A percentile compares a stretch with the other conserved stretches of the same genome.
Evolutionary conservation across 2,113 vertebrate genomes (phyloP).

Genomic region (Xenus cinereus): DNA sequence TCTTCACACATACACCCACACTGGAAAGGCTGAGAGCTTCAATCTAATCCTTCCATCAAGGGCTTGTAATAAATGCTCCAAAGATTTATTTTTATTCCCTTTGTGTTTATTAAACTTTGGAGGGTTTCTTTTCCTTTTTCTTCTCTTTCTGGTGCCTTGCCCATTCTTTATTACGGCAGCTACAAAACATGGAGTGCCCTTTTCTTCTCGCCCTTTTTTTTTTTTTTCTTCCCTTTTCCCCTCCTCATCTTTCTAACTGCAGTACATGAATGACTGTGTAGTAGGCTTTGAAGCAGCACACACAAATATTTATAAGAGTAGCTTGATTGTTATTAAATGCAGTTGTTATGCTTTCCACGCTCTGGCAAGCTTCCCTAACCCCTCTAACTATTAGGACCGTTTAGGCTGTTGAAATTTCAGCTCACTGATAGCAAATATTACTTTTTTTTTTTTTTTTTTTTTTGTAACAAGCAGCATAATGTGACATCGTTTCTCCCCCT

Average conservation of each 20-base stretch:
- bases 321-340: conserved; percentile 68
- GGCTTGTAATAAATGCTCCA: conserved; percentile 72
- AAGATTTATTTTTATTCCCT: conserved; percentile 84
- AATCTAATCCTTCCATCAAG: conserved; percentile 62
- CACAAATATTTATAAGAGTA: conserved; percentile 78
- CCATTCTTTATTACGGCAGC: conserved; percentile 66
- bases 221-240: neutral
- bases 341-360: conserved; percentile 48
- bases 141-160: conserved; percentile 67
- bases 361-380: conserved; percentile 49
- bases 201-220: conserved; percentile 29
- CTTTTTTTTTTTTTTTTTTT: neutral
- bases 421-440: conserved; percentile 27
- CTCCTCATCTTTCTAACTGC: conserved; percentile 64
- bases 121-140: conserved; percentile 58
- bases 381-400: conserved; percentile 38
- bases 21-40: conserved; percentile 54
- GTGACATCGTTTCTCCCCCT: neutral
- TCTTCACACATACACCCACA: conserved; percentile 41
- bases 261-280: conserved; percentile 60
- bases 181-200: conserved; percentile 53
- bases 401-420: conserved; percentile 51
- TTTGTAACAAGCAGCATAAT: neutral
- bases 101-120: conserved; percentile 79
- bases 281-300: conserved; percentile 67